Percentiles rank a stretch among this genome's conserved stretches.
These are phyloP conservation scores for Cephonodes hylas DNA, from an alignment of 2,888 invertebrate species.

Conservation along the genomic window DNA sequence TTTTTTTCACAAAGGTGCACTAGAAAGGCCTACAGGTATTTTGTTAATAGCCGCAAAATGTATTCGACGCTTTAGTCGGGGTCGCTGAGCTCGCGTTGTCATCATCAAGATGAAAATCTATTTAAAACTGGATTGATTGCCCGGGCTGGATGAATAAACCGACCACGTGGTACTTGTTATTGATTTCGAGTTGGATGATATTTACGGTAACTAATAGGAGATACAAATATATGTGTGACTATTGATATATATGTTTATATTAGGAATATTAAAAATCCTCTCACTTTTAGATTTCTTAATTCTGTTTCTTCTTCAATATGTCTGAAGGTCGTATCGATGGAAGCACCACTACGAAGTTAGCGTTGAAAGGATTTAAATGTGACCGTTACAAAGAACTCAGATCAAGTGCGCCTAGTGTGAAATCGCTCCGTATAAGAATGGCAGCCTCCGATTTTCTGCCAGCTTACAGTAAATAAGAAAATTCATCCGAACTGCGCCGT, in stretches of 20 bases:
- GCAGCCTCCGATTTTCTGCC: constrained; percentile 62
- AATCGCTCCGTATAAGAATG: constrained; percentile 59
- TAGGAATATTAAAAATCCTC: no score
- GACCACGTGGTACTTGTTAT: no score
- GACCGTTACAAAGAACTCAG: constrained; percentile 44
- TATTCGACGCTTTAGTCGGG: neutral
- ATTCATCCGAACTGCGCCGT: constrained; percentile 74
- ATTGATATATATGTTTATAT: no score
- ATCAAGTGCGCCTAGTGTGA: constrained; percentile 65
- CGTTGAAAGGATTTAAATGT: constrained; percentile 3
- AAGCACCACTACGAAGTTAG: neutral
- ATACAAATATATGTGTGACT: no score
- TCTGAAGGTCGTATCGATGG: neutral
- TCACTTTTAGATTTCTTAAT: no score
- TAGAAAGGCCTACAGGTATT: neutral
- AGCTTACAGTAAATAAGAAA: constrained; percentile 77
- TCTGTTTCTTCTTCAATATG: neutral
- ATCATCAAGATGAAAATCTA: neutral
- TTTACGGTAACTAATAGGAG: no score
- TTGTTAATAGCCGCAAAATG: neutral
- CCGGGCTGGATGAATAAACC: no score
- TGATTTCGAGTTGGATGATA: no score
- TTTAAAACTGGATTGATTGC: no score
- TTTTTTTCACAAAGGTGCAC: constrained; percentile 1
- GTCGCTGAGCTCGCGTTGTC: neutral